phyloP scores from a whole-genome alignment of 2,888 invertebrate species.

The Tinea pellionella region DNA sequence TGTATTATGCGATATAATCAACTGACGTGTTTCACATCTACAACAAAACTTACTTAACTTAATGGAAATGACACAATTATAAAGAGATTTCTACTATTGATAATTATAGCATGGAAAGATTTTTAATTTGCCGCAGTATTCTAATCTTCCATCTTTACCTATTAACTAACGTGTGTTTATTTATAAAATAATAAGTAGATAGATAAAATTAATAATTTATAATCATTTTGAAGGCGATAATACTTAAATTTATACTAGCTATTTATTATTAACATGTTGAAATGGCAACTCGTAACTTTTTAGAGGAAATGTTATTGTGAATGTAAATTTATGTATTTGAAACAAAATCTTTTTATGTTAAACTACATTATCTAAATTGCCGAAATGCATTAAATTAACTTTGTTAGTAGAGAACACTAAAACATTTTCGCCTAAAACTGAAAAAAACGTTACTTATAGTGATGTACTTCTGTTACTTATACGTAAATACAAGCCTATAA shows the following conservation, averaged over 20 bases:
- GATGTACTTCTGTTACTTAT: no score
- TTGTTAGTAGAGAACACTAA: not conserved
- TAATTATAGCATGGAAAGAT: constrained; percentile 27
- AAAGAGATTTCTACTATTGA: constrained; percentile 4
- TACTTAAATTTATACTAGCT: not conserved
- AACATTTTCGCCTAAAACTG: not conserved
- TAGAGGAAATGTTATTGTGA: not conserved
- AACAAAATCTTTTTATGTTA: not conserved
- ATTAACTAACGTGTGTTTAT: not conserved
- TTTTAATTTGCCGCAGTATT: not conserved
- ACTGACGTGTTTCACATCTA: constrained; percentile 55
- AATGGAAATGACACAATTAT: constrained; percentile 62
- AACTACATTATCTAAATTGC: not conserved
- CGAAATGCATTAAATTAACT: not conserved
- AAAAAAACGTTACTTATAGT: not conserved
- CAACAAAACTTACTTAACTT: constrained; percentile 66
- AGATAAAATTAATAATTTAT: not conserved
- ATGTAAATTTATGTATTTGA: not conserved
- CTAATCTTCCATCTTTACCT: not conserved
- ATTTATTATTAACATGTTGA: not conserved
- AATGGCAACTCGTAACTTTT: not conserved
- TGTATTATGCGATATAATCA: constrained; percentile 63
- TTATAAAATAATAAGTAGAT: not conserved
- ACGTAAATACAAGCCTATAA: not conserved
- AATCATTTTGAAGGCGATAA: not conserved